Evolutionary conservation across 2,888 invertebrate species (phyloP).

Genomic region (Lycaena phlaeas): DNA sequence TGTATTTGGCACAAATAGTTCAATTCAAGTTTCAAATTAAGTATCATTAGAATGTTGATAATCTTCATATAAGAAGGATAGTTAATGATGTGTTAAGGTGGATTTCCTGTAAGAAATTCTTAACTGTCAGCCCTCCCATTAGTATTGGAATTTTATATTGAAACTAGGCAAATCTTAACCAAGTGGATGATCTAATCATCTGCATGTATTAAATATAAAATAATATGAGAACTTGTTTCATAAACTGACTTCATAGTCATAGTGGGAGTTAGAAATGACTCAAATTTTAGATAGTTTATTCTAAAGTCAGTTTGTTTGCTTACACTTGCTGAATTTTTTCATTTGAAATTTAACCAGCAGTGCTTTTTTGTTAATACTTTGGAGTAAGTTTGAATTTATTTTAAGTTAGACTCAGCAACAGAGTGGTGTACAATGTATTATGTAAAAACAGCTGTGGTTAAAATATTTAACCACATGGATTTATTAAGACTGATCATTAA

Average conservation of each 20-base stretch:
- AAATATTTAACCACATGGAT: conserved; percentile 37
- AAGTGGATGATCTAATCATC: conserved; percentile 41
- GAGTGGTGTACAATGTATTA: conserved; percentile 43
- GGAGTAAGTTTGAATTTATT: conserved; percentile 44
- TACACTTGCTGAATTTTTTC: conserved; percentile 47
- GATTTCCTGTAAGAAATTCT: conserved; percentile 7
- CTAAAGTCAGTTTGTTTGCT: conserved; percentile 43
- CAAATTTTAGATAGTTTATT: conserved; percentile 7
- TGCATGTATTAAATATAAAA: conserved; percentile 18
- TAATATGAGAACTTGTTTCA: conserved; percentile 24
- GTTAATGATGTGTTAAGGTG: conserved; percentile 2
- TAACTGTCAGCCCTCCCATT: conserved; percentile 9
- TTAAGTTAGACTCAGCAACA: conserved; percentile 65
- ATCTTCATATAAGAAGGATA: conserved; percentile 1
- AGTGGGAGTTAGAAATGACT: conserved; percentile 20
- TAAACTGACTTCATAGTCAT: conserved; percentile 24
- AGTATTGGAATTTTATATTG: conserved; percentile 22
- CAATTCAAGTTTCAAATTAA: conserved; percentile 5
- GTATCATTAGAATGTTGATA: conserved; percentile 1
- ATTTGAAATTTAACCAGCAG: conserved; percentile 51
- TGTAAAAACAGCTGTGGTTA: conserved; percentile 42
- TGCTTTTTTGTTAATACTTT: conserved; percentile 59
- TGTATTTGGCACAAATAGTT: conserved; percentile 6
- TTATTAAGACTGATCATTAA: conserved; percentile 70
- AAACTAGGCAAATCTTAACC: conserved; percentile 30